Percentiles rank a stretch among this genome's conserved stretches.
phyloP scores from a whole-genome alignment of 2,113 vertebrate species.

The Pardalotus punctatus region DNA sequence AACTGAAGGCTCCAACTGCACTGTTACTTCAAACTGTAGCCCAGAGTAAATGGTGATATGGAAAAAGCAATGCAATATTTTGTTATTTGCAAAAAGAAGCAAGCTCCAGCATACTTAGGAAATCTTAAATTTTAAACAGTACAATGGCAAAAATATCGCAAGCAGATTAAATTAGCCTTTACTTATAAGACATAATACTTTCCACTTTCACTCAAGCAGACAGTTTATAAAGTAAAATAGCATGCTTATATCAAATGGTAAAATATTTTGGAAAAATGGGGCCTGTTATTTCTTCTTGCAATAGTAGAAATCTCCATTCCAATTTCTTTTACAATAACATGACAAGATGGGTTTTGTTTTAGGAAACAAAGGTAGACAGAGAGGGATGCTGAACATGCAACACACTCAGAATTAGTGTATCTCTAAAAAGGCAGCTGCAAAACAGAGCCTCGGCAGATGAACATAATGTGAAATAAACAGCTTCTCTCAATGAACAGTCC shows the following conservation, averaged over 20 bases:
- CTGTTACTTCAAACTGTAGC: neutral
- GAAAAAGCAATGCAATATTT: neutral
- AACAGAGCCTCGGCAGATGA: neutral
- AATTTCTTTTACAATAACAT: neutral
- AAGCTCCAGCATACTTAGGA: neutral
- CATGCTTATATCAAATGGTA: neutral
- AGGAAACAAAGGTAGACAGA: neutral
- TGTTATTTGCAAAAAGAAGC: neutral
- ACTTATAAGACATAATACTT: constrained; percentile 27
- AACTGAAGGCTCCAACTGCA: neutral
- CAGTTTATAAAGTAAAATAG: neutral
- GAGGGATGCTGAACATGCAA: neutral
- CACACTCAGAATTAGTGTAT: neutral
- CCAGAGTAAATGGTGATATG: neutral
- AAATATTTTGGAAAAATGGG: neutral
- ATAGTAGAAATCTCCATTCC: neutral
- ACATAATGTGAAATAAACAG: neutral
- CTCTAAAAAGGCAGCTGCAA: neutral
- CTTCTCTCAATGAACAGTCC: neutral
- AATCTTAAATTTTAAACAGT: neutral
- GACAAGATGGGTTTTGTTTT: neutral
- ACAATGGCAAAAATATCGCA: neutral
- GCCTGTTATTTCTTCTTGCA: neutral
- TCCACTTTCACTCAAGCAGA: neutral
- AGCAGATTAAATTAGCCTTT: neutral